Evolutionary conservation across 2,797 vertebrate genomes (phyloP).

Genomic region (Sylvia borin): DNA sequence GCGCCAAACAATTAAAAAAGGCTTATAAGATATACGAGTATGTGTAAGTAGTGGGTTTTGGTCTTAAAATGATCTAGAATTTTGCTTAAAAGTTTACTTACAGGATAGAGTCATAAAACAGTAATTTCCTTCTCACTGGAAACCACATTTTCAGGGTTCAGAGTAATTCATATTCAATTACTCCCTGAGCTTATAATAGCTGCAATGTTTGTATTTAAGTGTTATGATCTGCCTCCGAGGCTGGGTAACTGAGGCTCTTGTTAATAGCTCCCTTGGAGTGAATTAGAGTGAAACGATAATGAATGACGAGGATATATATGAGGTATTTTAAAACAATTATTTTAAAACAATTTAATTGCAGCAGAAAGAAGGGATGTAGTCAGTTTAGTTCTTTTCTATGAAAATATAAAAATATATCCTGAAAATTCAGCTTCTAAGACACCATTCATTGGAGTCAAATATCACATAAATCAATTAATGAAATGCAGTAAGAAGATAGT

Average conservation of each 20-base stretch:
- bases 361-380: background rate
- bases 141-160: background rate
- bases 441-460: background rate
- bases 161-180: background rate
- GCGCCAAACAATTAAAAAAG: background rate
- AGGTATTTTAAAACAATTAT: background rate
- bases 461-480: background rate
- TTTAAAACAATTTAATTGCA: background rate
- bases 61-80: background rate
- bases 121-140: background rate
- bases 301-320: background rate
- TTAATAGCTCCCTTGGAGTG: background rate
- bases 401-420: background rate
- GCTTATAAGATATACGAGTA: background rate
- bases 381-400: background rate
- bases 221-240: background rate
- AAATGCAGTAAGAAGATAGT: background rate
- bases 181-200: background rate
- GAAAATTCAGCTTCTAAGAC: background rate
- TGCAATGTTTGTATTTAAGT: background rate
- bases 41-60: background rate
- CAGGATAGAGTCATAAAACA: background rate
- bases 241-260: background rate
- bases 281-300: background rate
- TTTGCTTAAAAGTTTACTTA: background rate